phyloP scores from a whole-genome alignment of 2,797 vertebrate genomes.

The Moxostoma hubbsi region DNA sequence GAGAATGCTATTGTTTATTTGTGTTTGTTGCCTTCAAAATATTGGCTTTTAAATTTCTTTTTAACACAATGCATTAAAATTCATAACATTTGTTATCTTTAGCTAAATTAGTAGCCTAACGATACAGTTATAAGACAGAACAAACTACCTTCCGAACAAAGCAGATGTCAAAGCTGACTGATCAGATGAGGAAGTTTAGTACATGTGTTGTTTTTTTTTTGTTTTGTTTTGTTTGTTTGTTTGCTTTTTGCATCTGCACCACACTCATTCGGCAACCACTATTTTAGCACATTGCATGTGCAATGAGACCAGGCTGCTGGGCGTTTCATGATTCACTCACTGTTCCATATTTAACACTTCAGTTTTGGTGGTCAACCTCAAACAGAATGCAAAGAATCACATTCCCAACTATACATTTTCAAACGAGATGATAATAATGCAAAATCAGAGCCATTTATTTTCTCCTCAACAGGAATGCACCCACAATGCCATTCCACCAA shows the following conservation, averaged over 20 bases:
- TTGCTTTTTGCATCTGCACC: not conserved
- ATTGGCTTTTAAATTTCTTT: not conserved
- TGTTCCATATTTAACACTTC: not conserved
- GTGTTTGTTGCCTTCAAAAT: not conserved
- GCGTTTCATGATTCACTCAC: not conserved
- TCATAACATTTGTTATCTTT: not conserved
- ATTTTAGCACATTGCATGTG: not conserved
- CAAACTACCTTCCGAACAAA: not conserved
- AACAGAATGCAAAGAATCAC: not conserved
- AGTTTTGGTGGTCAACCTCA: not conserved
- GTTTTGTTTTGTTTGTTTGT: no score
- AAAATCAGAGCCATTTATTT: no score
- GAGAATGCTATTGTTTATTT: not conserved
- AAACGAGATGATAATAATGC: no score
- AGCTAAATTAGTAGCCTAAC: not conserved
- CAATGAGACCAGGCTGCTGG: not conserved
- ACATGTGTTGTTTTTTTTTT: no score
- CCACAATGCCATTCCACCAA: no score
- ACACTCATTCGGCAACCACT: not conserved
- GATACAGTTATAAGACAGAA: not conserved
- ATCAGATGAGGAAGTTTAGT: slow-evolving; percentile 27
- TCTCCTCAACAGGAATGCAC: no score
- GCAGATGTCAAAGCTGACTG: not conserved
- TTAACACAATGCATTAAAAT: not conserved
- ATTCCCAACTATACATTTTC: not conserved